Conservation (phyloP, 2,113 vertebrate species). For the Aptenodytes patagonicus region DNA sequence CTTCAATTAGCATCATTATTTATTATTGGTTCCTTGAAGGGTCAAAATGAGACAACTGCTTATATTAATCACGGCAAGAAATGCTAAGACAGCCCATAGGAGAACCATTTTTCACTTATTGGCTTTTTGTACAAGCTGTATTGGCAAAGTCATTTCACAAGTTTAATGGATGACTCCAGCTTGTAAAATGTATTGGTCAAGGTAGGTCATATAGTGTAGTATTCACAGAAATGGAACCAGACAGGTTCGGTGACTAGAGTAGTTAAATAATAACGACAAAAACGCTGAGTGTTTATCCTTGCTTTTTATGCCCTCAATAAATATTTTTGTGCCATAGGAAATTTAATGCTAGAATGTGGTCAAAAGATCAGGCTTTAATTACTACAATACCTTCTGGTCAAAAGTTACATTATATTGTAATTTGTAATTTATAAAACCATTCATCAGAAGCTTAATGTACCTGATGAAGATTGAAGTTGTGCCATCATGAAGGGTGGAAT, state of each 20-base stretch:
- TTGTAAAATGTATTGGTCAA: conserved; percentile 34
- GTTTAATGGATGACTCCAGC: conserved; percentile 19
- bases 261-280: conserved; percentile 43
- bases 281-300: not conserved
- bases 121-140: conserved; percentile 27
- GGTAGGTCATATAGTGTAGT: not conserved
- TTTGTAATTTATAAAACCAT: conserved; percentile 1
- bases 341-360: not conserved
- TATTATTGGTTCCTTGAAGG: not conserved
- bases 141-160: conserved; percentile 44
- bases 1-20: not conserved
- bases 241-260: conserved; percentile 1
- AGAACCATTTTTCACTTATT: not conserved
- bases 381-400: not conserved
- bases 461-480: not conserved
- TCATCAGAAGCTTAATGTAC: not conserved
- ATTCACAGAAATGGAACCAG: conserved; percentile 40
- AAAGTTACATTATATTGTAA: not conserved
- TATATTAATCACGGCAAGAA: conserved; percentile 32
- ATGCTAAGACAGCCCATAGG: not conserved
- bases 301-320: not conserved
- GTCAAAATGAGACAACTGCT: not conserved
- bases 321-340: not conserved
- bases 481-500: not conserved
- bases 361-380: conserved; percentile 27